A percentile compares a stretch with the other conserved stretches of the same genome.
Evolutionary conservation across 2,888 invertebrate species (phyloP).

Genomic region (Eupithecia abbreviata): DNA sequence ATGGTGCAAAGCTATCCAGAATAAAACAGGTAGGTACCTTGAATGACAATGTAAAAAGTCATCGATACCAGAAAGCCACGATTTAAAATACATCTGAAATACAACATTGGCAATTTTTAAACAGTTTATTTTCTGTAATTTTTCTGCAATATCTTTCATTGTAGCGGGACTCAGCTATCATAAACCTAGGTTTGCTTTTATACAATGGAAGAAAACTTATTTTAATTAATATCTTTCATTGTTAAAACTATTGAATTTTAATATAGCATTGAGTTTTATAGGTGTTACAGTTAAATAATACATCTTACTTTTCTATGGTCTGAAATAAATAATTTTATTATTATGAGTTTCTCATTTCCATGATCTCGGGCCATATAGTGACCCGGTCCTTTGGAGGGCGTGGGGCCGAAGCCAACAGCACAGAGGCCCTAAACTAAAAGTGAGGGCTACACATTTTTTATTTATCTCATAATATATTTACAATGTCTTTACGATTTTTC

Average conservation of each 20-base stretch:
- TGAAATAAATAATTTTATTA: no score
- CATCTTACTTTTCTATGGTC: no score
- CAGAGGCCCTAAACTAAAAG: no score
- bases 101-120: neutral
- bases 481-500: no score
- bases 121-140: neutral
- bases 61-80: neutral
- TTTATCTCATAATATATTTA: no score
- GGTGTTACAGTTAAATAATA: no score
- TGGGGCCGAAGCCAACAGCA: no score
- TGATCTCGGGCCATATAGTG: no score
- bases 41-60: neutral
- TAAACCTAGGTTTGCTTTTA: neutral
- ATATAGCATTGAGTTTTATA: neutral
- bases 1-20: no score
- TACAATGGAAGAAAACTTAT: neutral
- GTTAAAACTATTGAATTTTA: neutral
- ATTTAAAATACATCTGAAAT: neutral
- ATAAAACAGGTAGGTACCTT: neutral
- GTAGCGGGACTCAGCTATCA: neutral
- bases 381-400: no score
- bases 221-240: neutral
- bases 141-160: neutral
- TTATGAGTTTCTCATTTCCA: no score
- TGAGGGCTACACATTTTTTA: no score